Evolutionary conservation across 1,140 invertebrate species (phyloP), one percentile per base, ranked within the genome.

Genomic region (Lasioglossum baleicum): DNA sequence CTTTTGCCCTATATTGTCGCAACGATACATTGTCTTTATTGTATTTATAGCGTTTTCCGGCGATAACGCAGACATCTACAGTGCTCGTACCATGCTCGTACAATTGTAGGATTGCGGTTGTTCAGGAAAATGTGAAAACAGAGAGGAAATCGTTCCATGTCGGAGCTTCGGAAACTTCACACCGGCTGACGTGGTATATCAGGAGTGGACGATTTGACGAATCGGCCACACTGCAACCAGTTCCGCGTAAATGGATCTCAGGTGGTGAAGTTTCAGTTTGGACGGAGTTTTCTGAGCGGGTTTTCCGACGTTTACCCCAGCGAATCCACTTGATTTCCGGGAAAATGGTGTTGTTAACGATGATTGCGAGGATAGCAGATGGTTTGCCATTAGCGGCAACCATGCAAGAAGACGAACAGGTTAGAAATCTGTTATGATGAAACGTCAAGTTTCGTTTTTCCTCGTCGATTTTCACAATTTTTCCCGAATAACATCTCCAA

Each of bases 381-480:
- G 99, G 98, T 8, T 94, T 99, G 79, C 98, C 98, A 65, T 92
- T 99, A 83, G 98, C 98, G 48, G 99, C 99, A 51, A 99, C 98
- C 48, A 98, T 99, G 95, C 98, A 99, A 94, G 98, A 99, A 90
- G 98, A 99, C 91, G 98, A 99, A 94, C 97, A 99, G 96, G 98
- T 99, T 93, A 91, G 86, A 87, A 87, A 82, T 81, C 26, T 81
- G 72, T 81, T 89, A 82, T 83, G 74, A 83, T 83, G 82, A 88
- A 89, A 88, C 80, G 85, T 89, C 83, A 89, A 53, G 17, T 22
- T 84, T 77, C 40, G 67, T 40, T 1, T 26, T 22, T 13, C 44
- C 0, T 64, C 42, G 17, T 64, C 42, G 17, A 58, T 5, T 42
- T 31, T 58, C 1, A 51, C 31, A 40, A 17, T 51, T 78, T 66